These are phyloP conservation scores for Enteromius mattozi DNA, from an alignment of 2,797 vertebrate species.

Conservation along the genomic window DNA sequence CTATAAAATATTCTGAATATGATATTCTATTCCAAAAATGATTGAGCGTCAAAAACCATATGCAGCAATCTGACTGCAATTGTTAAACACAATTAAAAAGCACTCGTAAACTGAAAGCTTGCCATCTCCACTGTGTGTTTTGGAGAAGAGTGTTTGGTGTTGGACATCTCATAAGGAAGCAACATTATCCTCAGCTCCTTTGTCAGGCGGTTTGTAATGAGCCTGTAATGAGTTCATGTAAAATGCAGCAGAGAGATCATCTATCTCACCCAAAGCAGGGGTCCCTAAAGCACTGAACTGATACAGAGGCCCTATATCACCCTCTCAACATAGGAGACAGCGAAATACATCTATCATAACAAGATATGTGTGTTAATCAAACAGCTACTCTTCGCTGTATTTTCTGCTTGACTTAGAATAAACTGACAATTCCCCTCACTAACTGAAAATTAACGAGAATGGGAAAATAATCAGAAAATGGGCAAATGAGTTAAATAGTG, in stretches of 20 bases:
- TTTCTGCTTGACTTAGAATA: not conserved
- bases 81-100: not conserved
- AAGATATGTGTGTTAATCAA: not conserved
- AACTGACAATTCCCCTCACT: not conserved
- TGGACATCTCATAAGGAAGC: constrained; percentile 44
- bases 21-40: not conserved
- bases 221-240: constrained; percentile 78
- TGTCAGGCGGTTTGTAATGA: constrained; percentile 77
- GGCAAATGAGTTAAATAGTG: not conserved
- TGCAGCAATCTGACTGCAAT: not conserved
- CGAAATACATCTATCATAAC: not conserved
- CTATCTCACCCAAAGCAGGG: constrained; percentile 46
- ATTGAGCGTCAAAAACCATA: not conserved
- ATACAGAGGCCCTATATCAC: not conserved
- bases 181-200: constrained; percentile 69
- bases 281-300: constrained; percentile 27
- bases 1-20: not conserved
- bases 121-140: not conserved
- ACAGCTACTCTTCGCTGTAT: not conserved
- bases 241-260: constrained; percentile 72
- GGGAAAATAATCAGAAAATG: not conserved
- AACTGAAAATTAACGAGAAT: not conserved
- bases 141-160: constrained; percentile 19
- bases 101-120: not conserved
- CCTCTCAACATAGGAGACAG: not conserved